Evolutionary conservation across 2,888 invertebrate genomes (phyloP), one percentile per base, ranked within the genome.

Genomic region (Eristalinus sepulchralis): DNA sequence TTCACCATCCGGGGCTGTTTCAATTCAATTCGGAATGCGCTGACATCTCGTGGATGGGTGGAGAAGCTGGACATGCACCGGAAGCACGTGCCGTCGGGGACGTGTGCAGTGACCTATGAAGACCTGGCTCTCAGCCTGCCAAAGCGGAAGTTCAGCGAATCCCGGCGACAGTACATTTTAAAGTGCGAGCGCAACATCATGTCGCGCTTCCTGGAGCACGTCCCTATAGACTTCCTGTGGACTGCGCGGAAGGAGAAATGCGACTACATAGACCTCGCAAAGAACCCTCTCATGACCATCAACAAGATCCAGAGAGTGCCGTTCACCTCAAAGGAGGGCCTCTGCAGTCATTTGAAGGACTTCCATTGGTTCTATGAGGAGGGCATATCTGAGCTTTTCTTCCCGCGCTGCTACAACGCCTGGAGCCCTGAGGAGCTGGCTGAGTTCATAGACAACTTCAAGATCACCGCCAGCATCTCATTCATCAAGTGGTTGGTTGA

Each of bases 311-410:
- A 96, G 89, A 95, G 97, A 89, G 97, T 97, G 0, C 94, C 96
- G 70, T 98, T 98, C 91, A 98, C 98, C 0, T 97, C 98, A 0
- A 98, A 98, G 94, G 98, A 98, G 92, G 97, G 97, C 2, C 92
- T 97, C 36, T 96, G 97, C 88, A 93, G 95, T 24, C 95, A 96
- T 81, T 92, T 97, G 53, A 95, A 96, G 67, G 97, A 97, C 91
- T 95, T 97, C 93, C 96, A 97, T 91, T 97, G 97, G 97, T 96
- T 96, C 91, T 96, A 95, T 66, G 97, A 97, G 89, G 95, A 96
- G 9, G 96, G 96, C 9, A 95, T 97, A 34, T 95, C 97, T 0
- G 94, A 96, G 88, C 95, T 96, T 8, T 95, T 96, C 88, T 98
- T 97, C 91, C 98, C 98, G 0, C 94, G 98, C 36, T 97, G 97